phyloP scores from a whole-genome alignment of 2,888 invertebrate genomes.

The Blera fallax region DNA sequence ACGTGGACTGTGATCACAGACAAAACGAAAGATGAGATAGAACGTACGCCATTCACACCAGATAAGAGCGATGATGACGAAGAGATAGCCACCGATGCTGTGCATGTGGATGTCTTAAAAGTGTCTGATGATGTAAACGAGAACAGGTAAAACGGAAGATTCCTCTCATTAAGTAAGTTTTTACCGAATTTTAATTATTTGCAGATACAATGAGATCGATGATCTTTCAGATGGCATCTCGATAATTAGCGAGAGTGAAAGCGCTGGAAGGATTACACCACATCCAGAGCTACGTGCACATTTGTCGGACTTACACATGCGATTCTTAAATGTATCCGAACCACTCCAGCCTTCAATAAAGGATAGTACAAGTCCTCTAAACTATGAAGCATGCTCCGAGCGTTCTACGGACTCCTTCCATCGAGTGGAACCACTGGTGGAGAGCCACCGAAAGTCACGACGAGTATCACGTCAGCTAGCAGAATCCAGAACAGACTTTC shows the following conservation, averaged over 20 bases:
- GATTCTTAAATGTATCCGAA: slow-evolving; percentile 24
- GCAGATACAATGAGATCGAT: slow-evolving; percentile 73
- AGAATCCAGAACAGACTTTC: slow-evolving; percentile 20
- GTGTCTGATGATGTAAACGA: slow-evolving; percentile 6
- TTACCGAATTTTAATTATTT: neutral
- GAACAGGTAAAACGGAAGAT: slow-evolving; percentile 45
- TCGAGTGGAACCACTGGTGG: slow-evolving; percentile 37
- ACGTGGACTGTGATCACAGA: slow-evolving; percentile 79
- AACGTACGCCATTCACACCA: slow-evolving; percentile 47
- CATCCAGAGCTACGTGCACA: slow-evolving; percentile 76
- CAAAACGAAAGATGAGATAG: slow-evolving; percentile 63
- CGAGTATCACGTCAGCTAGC: slow-evolving; percentile 10
- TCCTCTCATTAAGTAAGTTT: too few relatives aligned
- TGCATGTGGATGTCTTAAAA: slow-evolving; percentile 78
- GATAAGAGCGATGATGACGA: slow-evolving; percentile 33
- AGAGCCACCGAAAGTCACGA: slow-evolving; percentile 9
- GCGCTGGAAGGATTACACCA: slow-evolving; percentile 78
- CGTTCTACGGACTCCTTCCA: slow-evolving; percentile 39
- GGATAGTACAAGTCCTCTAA: neutral
- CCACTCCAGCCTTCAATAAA: neutral
- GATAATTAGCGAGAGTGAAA: slow-evolving; percentile 81
- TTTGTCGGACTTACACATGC: slow-evolving; percentile 75
- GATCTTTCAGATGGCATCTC: slow-evolving; percentile 81
- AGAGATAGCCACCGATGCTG: slow-evolving; percentile 79
- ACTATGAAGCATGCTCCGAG: slow-evolving; percentile 45